Conservation (phyloP, 2,797 vertebrate genomes). For the Pseudochirops cupreus region DNA sequence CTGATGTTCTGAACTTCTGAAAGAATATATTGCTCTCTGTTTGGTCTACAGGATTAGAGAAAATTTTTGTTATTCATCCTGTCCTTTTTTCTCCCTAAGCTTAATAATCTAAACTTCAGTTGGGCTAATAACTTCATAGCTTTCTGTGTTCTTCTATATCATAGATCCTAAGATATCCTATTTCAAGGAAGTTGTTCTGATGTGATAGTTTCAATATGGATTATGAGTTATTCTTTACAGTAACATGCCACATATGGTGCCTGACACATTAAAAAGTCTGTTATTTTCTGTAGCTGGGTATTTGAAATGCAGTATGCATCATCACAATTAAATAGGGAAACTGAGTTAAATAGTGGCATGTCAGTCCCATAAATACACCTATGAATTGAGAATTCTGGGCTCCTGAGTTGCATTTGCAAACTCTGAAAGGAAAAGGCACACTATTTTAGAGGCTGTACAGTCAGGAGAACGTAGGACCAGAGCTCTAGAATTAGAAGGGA, state of each 20-base stretch:
- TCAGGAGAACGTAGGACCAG: no score
- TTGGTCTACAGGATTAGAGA: slow-evolving; percentile 19
- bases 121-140: slow-evolving; percentile 15
- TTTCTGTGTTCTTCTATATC: slow-evolving; percentile 17
- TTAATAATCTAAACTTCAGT: slow-evolving; percentile 14
- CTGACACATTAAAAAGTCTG: slow-evolving; percentile 31
- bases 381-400: neutral
- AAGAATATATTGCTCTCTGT: slow-evolving; percentile 51
- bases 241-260: slow-evolving; percentile 1
- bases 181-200: slow-evolving; percentile 41
- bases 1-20: slow-evolving; percentile 33
- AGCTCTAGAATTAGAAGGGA: no score
- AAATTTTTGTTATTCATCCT: neutral
- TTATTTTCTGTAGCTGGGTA: slow-evolving; percentile 28
- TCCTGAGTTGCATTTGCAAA: no score
- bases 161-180: slow-evolving; percentile 24
- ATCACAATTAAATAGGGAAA: neutral
- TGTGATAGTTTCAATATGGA: slow-evolving; percentile 24
- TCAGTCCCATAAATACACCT: slow-evolving; percentile 20
- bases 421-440: no score
- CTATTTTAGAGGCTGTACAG: no score
- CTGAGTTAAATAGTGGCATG: no score
- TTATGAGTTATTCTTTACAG: neutral
- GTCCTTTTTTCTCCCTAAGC: slow-evolving; percentile 27
- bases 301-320: slow-evolving; percentile 54